Percentiles rank a stretch among this genome's conserved stretches.
phyloP scores from a whole-genome alignment of 2,888 invertebrate species.

The Eristalis pertinax region DNA sequence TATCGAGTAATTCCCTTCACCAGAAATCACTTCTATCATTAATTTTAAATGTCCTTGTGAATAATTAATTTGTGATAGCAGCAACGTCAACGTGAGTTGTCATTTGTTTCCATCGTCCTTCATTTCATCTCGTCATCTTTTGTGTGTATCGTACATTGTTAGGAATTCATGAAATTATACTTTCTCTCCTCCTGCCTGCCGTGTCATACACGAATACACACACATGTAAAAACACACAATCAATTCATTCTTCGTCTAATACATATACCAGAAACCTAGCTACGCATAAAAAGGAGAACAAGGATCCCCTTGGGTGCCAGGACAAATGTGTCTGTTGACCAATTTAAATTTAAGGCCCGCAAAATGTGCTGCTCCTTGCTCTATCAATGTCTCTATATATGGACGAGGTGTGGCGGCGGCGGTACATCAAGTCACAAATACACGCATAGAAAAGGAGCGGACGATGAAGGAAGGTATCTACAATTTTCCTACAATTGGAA shows the following conservation, averaged over 20 bases:
- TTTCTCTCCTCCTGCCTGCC: neutral
- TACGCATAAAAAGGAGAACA: constrained; percentile 9
- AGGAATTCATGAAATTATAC: constrained; percentile 12
- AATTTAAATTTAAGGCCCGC: constrained; percentile 41
- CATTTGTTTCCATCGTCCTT: constrained; percentile 5
- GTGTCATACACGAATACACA: neutral
- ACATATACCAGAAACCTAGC: constrained; percentile 7
- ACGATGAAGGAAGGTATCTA: neutral
- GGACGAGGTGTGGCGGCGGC: neutral
- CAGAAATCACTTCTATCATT: constrained; percentile 33
- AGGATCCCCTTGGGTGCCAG: constrained; percentile 18
- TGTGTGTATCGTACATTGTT: constrained; percentile 1
- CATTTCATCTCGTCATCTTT: neutral
- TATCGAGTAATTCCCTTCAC: neutral
- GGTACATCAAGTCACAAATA: neutral
- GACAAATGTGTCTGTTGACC: constrained; percentile 47
- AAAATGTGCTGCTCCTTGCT: neutral
- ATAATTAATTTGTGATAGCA: constrained; percentile 27
- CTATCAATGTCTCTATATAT: neutral
- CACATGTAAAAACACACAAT: too few relatives aligned
- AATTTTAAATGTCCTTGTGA: constrained; percentile 22
- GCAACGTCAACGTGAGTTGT: neutral
- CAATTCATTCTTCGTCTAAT: neutral
- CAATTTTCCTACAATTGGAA: constrained; percentile 30
- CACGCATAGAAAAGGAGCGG: neutral